Conservation (phyloP, 2,113 vertebrate species). For the Cephalopholis sonnerati region DNA sequence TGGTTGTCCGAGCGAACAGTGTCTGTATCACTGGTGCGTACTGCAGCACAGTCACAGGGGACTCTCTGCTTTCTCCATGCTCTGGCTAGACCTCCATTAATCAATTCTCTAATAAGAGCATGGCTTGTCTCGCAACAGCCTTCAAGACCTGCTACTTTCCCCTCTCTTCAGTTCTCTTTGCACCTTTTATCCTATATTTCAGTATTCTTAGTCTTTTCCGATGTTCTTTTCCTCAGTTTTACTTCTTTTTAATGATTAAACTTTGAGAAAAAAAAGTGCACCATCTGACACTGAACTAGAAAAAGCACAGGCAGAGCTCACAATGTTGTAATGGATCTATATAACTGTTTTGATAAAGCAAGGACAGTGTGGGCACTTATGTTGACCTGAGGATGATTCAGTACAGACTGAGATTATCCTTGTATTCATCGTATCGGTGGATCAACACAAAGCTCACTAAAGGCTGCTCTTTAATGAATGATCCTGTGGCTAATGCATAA, state of each 20-base stretch:
- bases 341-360: conserved; percentile 17
- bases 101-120: conserved; percentile 62
- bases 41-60: conserved; percentile 41
- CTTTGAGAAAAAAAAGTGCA: neutral
- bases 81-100: conserved; percentile 52
- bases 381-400: conserved; percentile 17
- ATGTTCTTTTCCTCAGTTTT: neutral
- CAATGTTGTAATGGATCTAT: neutral
- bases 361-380: neutral
- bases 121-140: neutral
- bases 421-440: neutral
- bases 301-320: neutral
- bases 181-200: neutral
- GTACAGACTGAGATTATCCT: neutral
- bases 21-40: conserved; percentile 16
- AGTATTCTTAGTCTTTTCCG: neutral
- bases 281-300: neutral
- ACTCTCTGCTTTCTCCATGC: conserved; percentile 38
- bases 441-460: conserved; percentile 2
- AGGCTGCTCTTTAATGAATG: conserved; percentile 38
- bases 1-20: conserved; percentile 9
- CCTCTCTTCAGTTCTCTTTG: neutral
- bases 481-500: conserved; percentile 4
- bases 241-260: conserved; percentile 24
- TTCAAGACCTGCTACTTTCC: neutral